Base-by-base conservation (phyloP, 1,140 invertebrate species). In the Danaus melanippus region DNA sequence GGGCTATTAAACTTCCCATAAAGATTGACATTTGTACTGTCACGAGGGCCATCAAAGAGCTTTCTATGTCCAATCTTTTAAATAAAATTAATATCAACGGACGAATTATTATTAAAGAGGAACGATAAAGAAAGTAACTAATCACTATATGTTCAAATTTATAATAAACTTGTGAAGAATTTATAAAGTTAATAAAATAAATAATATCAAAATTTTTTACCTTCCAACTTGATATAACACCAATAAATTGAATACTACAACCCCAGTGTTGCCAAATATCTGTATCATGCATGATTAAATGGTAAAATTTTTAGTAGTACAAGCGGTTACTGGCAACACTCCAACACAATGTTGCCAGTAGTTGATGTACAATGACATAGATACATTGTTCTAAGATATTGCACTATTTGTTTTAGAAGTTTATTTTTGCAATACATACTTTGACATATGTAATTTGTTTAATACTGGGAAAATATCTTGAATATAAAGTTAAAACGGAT, bases 221-320 rank as follows among this genome's bases (percentile, higher is more conserved):
- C 52, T 47, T 39, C 17, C 8, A 32, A 11, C 32, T 49, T 39
- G 47, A 32, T 32, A 32, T 32, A 32, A 50, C 42, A 46, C 44
- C 50, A 51, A 48, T 46, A 57, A 57, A 61, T 61, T 56, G 59
- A 61, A 61, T 53, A 46, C 54, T 44, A 41, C 42, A 48, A 45
- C 11, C 40, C 40, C 46, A 32, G 11, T 32, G 21, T 43, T 49
- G 59, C 59, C 59, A 61, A 61, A 56, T 56, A 56, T 61, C 51
- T 56, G 50, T 56, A 56, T 42, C 44, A 54, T 46, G 50, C 54
- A 53, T 61, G 55, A 61, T 61, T 56, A 51, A 61, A 48, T 41
- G 50, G 32, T 40, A 42, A 59, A 53, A 21, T 59, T 59, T 49
- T 45, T 47, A 32, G 47, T 42, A 12, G 45, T 56, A 56, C 39